Evolutionary conservation across 1,140 invertebrate genomes (phyloP).

Genomic region (Drusus annulatus): DNA sequence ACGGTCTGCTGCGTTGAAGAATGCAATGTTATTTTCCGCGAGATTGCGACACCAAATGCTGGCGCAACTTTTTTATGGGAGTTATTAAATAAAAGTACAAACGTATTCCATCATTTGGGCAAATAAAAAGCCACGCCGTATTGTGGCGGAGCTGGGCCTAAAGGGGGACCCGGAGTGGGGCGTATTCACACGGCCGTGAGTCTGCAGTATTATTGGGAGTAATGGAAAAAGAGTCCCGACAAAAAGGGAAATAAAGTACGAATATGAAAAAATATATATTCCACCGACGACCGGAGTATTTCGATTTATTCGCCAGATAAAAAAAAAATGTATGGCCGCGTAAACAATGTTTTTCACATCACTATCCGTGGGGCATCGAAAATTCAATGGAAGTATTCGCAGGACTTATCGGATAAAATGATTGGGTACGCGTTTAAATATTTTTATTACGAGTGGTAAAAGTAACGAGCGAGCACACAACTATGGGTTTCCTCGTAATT

Average conservation of each 20-base stretch:
- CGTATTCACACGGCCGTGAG: conserved; percentile 16
- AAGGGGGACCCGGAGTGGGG: background rate
- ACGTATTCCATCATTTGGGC: conserved; percentile 23
- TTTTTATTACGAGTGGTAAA: no score
- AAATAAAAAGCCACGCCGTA: conserved; percentile 18
- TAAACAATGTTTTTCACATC: background rate
- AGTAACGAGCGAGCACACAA: no score
- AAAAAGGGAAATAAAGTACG: conserved; percentile 16
- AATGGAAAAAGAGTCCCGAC: conserved; percentile 13
- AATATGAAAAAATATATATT: background rate
- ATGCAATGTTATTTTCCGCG: no score
- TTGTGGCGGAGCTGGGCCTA: no score
- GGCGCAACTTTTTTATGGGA: conserved; percentile 6
- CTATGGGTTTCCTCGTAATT: no score
- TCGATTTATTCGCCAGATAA: conserved; percentile 20
- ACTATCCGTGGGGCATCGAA: conserved; percentile 1
- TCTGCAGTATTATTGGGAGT: conserved; percentile 26
- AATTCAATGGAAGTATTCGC: no score
- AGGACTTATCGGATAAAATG: no score
- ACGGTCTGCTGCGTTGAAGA: no score
- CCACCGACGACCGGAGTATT: conserved; percentile 1
- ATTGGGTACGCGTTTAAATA: no score
- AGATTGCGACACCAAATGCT: no score
- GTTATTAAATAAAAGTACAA: conserved; percentile 30
- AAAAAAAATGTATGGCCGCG: background rate